These are phyloP conservation scores for Pseudococcus viburni DNA, from an alignment of 2,888 invertebrate genomes.

Conservation along the genomic window DNA sequence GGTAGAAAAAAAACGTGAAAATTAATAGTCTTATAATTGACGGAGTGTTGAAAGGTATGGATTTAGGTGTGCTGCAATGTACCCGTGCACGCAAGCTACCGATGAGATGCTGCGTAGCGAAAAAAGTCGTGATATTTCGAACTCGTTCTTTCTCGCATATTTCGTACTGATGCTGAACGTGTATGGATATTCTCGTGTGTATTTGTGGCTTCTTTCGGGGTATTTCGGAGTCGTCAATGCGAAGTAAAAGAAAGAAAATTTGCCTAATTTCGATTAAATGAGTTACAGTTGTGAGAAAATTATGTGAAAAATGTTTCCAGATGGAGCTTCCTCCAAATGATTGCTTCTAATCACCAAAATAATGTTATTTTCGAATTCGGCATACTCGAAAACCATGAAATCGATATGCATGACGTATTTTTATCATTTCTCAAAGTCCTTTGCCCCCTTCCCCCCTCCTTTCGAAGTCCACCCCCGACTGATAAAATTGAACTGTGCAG, in stretches of 20 bases:
- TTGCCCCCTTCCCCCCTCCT: background rate
- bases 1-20: constrained; percentile 23
- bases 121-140: constrained; percentile 19
- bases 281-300: too few relatives aligned
- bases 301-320: background rate
- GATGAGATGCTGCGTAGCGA: background rate
- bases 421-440: background rate
- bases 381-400: background rate
- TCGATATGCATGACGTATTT: background rate
- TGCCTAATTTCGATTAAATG: too few relatives aligned
- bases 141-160: background rate
- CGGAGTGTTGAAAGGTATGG: constrained; percentile 6
- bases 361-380: background rate
- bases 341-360: background rate
- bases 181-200: background rate
- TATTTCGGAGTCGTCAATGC: too few relatives aligned
- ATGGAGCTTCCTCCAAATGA: background rate
- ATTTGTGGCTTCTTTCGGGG: too few relatives aligned
- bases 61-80: background rate
- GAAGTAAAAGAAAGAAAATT: too few relatives aligned
- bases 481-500: too few relatives aligned
- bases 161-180: background rate
- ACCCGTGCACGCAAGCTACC: background rate
- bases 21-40: constrained; percentile 37
- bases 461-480: background rate